Base-by-base conservation (phyloP, 1,140 invertebrate species). In the Radopholus similis region DNA sequence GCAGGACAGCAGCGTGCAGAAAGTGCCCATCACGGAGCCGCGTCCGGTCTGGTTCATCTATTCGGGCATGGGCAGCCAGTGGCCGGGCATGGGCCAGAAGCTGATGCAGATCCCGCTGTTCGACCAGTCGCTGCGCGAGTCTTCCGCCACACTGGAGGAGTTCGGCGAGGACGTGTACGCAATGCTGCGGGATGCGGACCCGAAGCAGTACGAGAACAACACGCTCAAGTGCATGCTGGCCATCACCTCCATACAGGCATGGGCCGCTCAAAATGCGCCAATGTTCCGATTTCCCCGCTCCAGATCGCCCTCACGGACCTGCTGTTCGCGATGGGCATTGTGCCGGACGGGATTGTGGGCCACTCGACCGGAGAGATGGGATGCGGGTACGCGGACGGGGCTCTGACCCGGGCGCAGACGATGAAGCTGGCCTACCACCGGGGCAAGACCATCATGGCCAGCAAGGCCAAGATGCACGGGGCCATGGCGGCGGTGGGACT, bases 41-140 rank as follows among this genome's bases (percentile, higher is more conserved):
- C 87, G 90, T 30, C 92, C 92, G 1, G 84, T 97, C 28, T 97
- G 92, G 65, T 95, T 88, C 83, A 86, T 97, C 38, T 97, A 94
- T 84, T 90, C 92, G 53, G 95, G 94, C 37, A 96, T 97, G 93
- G 95, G 94, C 11, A 89, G 89, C 38, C 94, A 98, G 85, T 97
- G 93, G 93, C 85, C 89, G 49, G 91, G 91, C 68, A 97, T 97
- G 93, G 93, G 88, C 4, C 88, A 88, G 77, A 86, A 89, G 23
- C 84, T 97, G 38, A 89, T 96, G 86, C 77, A 86, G 40, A 85
- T 97, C 38, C 88, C 91, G 51, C 83, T 86, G 0, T 97, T 97
- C 83, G 87, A 88, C 42, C 84, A 88, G 32, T 89, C 90, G 35
- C 88, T 98, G 59, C 84, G 87, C 70, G 88, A 87, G 57, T 90